phyloP scores from a whole-genome alignment of 2,797 vertebrate species.

The Ctenopoma multispine region DNA sequence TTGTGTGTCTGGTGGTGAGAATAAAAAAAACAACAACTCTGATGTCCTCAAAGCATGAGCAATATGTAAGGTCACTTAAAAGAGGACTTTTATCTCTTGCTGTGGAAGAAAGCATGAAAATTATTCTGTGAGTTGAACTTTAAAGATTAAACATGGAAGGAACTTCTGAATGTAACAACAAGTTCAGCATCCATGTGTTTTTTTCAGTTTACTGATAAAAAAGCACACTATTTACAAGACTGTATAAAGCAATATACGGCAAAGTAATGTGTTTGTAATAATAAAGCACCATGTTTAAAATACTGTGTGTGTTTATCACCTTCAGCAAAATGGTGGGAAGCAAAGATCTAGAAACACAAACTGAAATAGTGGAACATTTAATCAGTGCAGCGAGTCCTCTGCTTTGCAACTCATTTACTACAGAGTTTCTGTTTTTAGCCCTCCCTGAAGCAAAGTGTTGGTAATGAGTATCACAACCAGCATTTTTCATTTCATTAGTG shows the following conservation, averaged over 20 bases:
- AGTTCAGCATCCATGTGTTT: constrained; percentile 46
- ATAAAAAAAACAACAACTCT: constrained; percentile 45
- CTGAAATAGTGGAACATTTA: constrained; percentile 21
- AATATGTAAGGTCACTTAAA: constrained; percentile 64
- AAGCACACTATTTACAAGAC: constrained; percentile 70
- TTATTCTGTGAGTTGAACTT: constrained; percentile 38
- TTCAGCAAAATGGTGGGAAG: constrained; percentile 16
- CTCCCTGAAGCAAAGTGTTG: constrained; percentile 60
- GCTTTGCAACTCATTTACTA: constrained; percentile 39
- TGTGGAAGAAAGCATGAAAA: constrained; percentile 73
- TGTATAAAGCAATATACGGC: constrained; percentile 77
- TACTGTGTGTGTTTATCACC: background rate
- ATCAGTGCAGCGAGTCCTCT: constrained; percentile 18
- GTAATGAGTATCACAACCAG: constrained; percentile 65
- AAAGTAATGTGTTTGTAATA: constrained; percentile 76
- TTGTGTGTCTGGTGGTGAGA: constrained; percentile 60
- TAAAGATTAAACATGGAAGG: constrained; percentile 48
- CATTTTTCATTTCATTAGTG: constrained; percentile 61
- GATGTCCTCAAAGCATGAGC: constrained; percentile 77
- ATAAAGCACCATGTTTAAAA: constrained; percentile 77
- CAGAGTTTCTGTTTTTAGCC: constrained; percentile 62
- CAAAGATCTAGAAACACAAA: constrained; percentile 10
- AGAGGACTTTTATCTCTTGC: constrained; percentile 40
- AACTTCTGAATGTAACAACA: constrained; percentile 73
- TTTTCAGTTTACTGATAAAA: constrained; percentile 53